Evolutionary conservation across 2,113 vertebrate genomes (phyloP), one percentile per base, ranked within the genome.

Genomic region (Notarius quadriscutis): DNA sequence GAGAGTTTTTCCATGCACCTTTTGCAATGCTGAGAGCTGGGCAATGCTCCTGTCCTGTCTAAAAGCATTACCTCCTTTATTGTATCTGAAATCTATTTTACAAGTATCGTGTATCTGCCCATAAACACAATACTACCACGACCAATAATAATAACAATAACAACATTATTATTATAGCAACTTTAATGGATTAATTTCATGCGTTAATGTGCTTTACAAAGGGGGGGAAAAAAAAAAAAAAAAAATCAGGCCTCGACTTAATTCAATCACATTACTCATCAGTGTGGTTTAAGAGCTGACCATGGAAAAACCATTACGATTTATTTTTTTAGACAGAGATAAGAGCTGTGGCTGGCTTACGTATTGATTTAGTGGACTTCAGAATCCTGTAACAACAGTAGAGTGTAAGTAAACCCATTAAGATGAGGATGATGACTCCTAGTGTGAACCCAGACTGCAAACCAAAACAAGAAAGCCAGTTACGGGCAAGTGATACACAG

Each of bases 341-440:
- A 51, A 67, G 20, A 10, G 25, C 63, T 48, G 50, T n/a, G 12
- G 7, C 57, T 55, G 20, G 91, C 98, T 97, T 95, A 99, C 98
- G 83, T 95, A 99, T 98, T 84, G 93, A 93, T 84, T 95, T 95
- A 74, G 95, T 95, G n/a, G 98, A 98, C 91, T 97, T 96, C 89
- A 99, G 94, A 77, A 99, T 96, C 88, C 97, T 93, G 91, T 96
- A 98, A 93, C 98, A 99, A 91, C 98, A 98, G 93, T 99, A 99
- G 74, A 99, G 96, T 82, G 97, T 97, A 91, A 99, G 93, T 87
- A 99, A 86, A 60, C 97, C 97, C 91, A 96, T 96, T 81, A 97
- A 86, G 86, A 97, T 62, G 86, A 99, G 94, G 67, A 98, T 94
- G 91, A 96, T 89, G 86, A 99, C 93, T 89, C 98, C 98, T 65